Percentiles rank a stretch among this genome's conserved stretches.
Evolutionary conservation across 2,797 vertebrate species (phyloP).

Genomic region (Sparidentex hasta): DNA sequence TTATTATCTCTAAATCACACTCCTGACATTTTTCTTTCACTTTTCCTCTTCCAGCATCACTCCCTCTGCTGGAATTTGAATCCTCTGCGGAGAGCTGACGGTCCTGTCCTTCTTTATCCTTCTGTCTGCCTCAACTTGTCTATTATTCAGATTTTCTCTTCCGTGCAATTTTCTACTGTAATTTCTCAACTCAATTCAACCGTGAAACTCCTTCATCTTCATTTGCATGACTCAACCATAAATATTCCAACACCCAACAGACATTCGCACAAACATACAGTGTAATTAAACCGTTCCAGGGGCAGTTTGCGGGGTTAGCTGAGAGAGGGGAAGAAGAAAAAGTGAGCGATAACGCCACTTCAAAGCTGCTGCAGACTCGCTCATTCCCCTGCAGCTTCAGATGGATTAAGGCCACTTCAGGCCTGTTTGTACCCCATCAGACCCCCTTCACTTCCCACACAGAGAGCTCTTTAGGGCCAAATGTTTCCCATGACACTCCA

Average conservation of each 20-base stretch:
- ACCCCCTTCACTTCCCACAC: constrained; percentile 22
- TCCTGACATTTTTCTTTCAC: constrained; percentile 30
- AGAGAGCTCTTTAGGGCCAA: constrained; percentile 6
- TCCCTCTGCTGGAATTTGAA: constrained; percentile 15
- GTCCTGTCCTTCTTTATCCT: constrained; percentile 5
- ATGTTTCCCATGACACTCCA: constrained; percentile 12
- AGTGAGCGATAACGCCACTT: constrained; percentile 49
- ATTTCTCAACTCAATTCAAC: constrained; percentile 48
- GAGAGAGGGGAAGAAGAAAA: constrained; percentile 26
- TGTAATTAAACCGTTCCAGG: constrained; percentile 54
- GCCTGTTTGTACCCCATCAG: constrained; percentile 43
- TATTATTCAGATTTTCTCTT: constrained; percentile 14
- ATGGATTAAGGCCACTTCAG: constrained; percentile 64
- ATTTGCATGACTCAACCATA: constrained; percentile 60
- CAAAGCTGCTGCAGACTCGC: constrained; percentile 40
- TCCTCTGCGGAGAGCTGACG: not conserved
- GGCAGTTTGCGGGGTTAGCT: constrained; percentile 35
- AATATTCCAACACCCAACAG: constrained; percentile 28
- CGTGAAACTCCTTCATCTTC: constrained; percentile 35
- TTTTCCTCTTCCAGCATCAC: constrained; percentile 5
- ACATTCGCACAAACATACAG: constrained; percentile 26
- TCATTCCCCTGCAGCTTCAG: constrained; percentile 46
- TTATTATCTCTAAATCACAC: constrained; percentile 43
- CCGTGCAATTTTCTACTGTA: constrained; percentile 10
- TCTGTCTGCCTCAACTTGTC: constrained; percentile 6